These are phyloP conservation scores for Dasypus novemcinctus DNA, from an alignment of 2,113 vertebrate genomes.

Conservation along the genomic window DNA sequence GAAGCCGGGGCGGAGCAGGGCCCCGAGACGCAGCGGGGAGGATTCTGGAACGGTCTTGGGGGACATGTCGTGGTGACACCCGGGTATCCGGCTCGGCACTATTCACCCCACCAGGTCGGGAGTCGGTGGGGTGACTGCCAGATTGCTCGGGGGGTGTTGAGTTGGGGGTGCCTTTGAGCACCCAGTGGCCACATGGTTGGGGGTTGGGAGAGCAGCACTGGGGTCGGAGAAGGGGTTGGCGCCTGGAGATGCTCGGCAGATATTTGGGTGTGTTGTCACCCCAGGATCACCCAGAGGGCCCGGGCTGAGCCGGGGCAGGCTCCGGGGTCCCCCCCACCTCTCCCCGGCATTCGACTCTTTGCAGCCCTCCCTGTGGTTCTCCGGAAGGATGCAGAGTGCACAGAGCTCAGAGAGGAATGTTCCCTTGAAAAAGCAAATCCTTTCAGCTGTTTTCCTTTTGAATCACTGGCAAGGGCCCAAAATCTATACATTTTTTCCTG, in stretches of 20 bases:
- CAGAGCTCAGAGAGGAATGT: neutral
- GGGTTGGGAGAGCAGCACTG: fast-evolving
- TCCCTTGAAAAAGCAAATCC: neutral
- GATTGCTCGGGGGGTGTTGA: too few relatives aligned
- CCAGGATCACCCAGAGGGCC: neutral
- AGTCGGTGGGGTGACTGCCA: fast-evolving
- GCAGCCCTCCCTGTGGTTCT: neutral
- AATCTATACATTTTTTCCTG: neutral
- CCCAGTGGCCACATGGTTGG: neutral
- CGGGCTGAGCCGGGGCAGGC: neutral
- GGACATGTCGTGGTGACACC: fast-evolving
- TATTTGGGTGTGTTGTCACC: fast-evolving
- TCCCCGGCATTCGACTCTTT: neutral
- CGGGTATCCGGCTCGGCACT: fast-evolving
- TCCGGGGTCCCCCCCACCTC: fast-evolving
- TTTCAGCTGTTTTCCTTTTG: neutral
- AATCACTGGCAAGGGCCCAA: neutral
- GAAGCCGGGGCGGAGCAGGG: too few relatives aligned
- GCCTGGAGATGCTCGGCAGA: fast-evolving
- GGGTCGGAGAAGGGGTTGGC: too few relatives aligned
- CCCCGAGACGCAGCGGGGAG: fast-evolving
- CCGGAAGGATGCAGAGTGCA: neutral
- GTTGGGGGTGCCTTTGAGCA: neutral
- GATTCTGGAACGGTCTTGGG: neutral
- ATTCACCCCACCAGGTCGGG: neutral